phyloP scores from a whole-genome alignment of 2,797 vertebrate species.

The Melanotaenia nigrans region DNA sequence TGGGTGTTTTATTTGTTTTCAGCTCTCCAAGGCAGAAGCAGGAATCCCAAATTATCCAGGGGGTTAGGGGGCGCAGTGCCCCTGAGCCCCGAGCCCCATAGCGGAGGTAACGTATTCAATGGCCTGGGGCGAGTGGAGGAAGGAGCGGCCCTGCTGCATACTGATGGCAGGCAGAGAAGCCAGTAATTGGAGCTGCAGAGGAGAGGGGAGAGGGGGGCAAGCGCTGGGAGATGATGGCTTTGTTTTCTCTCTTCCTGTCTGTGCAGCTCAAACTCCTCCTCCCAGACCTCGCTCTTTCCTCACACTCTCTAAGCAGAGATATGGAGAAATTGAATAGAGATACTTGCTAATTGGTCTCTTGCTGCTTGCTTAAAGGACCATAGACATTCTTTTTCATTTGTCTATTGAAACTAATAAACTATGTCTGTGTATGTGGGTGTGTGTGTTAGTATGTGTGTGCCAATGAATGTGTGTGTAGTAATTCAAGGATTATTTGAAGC shows the following conservation, averaged over 20 bases:
- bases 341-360: conserved; percentile 88
- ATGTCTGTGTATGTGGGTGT: conserved; percentile 48
- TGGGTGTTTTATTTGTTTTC: conserved; percentile 84
- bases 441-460: conserved; percentile 27
- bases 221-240: conserved; percentile 86
- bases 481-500: conserved; percentile 72
- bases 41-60: conserved; percentile 92
- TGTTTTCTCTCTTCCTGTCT: conserved; percentile 86
- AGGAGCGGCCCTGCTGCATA: conserved; percentile 88
- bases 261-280: conserved; percentile 79
- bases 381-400: conserved; percentile 80
- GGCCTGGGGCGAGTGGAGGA: conserved; percentile 90
- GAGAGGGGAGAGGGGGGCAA: conserved; percentile 84
- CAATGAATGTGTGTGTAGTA: conserved; percentile 39
- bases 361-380: conserved; percentile 85
- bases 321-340: conserved; percentile 83
- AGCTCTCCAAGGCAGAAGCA: conserved; percentile 84
- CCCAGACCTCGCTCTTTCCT: conserved; percentile 70
- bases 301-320: conserved; percentile 79
- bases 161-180: conserved; percentile 87
- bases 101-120: conserved; percentile 93
- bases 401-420: conserved; percentile 82
- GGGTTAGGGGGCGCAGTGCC: conserved; percentile 85
- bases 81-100: conserved; percentile 84
- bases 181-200: conserved; percentile 88